Conservation (phyloP, 2,113 vertebrate genomes). For the Carassius gibelio region DNA sequence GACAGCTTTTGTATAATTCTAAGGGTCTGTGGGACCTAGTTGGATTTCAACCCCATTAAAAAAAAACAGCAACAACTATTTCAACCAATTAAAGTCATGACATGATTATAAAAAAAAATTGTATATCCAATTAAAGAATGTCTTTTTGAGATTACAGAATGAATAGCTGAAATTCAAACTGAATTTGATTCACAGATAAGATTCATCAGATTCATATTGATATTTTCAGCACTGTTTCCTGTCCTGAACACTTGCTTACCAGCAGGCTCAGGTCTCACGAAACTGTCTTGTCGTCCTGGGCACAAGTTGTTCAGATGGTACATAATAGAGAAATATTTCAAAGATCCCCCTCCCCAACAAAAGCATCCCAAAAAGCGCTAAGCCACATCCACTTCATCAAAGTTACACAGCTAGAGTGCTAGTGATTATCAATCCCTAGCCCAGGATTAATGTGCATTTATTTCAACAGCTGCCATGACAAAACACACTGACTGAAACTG, state of each 20-base stretch:
- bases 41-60: neutral
- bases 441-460: neutral
- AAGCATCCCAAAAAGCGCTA: conserved; percentile 49
- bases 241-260: conserved; percentile 69
- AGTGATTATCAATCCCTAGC: neutral
- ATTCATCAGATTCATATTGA: neutral
- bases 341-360: conserved; percentile 45
- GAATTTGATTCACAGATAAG: neutral
- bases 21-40: neutral
- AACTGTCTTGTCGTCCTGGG: conserved; percentile 71
- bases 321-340: conserved; percentile 44
- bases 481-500: conserved; percentile 21
- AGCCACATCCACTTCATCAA: conserved; percentile 26
- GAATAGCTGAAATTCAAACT: neutral
- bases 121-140: neutral
- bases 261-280: conserved; percentile 70
- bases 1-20: neutral
- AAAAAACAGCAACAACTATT: neutral
- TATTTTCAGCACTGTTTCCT: neutral
- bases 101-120: neutral
- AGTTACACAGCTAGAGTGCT: neutral
- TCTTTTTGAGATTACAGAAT: neutral
- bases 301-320: conserved; percentile 68
- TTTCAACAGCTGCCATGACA: neutral
- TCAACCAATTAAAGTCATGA: neutral